phyloP scores from a whole-genome alignment of 2,888 invertebrate genomes.

The Erynnis tages region DNA sequence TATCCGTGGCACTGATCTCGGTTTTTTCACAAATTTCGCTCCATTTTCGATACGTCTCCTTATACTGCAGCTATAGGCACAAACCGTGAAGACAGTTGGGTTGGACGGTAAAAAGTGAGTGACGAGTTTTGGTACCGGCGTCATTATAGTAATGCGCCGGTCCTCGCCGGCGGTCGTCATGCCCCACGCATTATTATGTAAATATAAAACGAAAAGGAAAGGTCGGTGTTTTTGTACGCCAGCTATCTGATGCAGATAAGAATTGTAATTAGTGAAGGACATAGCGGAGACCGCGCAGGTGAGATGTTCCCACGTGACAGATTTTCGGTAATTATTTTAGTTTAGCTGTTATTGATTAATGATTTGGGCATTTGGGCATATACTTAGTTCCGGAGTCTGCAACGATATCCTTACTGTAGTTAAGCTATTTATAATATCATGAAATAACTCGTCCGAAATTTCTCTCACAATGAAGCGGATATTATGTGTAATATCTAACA shows the following conservation, averaged over 20 bases:
- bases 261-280: conserved; percentile 70
- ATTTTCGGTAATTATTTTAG: conserved; percentile 14
- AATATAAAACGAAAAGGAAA: conserved; percentile 73
- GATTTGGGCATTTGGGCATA: no score
- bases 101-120: conserved; percentile 28
- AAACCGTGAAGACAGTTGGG: conserved; percentile 43
- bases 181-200: conserved; percentile 77
- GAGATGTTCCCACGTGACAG: conserved; percentile 63
- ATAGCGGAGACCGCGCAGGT: conserved; percentile 55
- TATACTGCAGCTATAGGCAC: no score
- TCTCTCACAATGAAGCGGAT: neutral
- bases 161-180: conserved; percentile 64
- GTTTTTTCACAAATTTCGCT: conserved; percentile 35
- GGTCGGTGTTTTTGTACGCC: conserved; percentile 53
- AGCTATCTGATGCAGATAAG: conserved; percentile 74
- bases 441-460: neutral
- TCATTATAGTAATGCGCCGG: conserved; percentile 66
- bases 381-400: no score
- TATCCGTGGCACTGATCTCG: conserved; percentile 46
- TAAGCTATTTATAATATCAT: no score
- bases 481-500: conserved; percentile 39
- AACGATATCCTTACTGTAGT: no score
- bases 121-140: conserved; percentile 41
- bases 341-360: neutral
- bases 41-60: conserved; percentile 38